A percentile compares a stretch with the other conserved stretches of the same genome.
These are phyloP conservation scores for Euzophera pinguis DNA, from an alignment of 2,888 invertebrate genomes.

Conservation along the genomic window DNA sequence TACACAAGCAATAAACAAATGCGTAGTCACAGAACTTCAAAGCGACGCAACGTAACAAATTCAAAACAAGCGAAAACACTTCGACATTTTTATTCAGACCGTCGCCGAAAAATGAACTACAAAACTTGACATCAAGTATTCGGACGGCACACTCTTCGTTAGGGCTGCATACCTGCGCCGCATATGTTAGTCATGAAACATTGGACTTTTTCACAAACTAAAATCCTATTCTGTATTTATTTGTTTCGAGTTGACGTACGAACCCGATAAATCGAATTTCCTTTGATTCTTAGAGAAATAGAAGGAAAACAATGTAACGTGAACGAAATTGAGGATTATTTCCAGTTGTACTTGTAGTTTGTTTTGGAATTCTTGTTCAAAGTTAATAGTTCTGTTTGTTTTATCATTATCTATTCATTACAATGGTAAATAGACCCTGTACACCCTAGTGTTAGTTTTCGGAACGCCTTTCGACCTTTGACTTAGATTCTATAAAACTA, in stretches of 20 bases:
- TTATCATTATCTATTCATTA: too few relatives aligned
- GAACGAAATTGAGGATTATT: conserved; percentile 19
- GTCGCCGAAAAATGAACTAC: conserved; percentile 36
- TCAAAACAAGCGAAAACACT: conserved; percentile 3
- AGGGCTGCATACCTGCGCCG: conserved; percentile 70
- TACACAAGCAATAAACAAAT: too few relatives aligned
- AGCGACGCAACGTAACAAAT: background rate
- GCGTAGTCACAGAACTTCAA: background rate
- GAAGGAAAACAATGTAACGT: conserved; percentile 44
- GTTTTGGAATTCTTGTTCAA: too few relatives aligned
- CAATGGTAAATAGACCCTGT: too few relatives aligned
- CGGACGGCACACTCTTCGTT: conserved; percentile 66
- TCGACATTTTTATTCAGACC: conserved; percentile 11
- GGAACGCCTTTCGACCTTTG: too few relatives aligned
- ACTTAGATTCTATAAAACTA: too few relatives aligned
- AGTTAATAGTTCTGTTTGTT: too few relatives aligned
- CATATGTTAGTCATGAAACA: conserved; percentile 58
- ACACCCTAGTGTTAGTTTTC: too few relatives aligned
- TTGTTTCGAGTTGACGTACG: conserved; percentile 66
- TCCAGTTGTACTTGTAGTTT: background rate
- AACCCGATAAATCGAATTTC: conserved; percentile 68
- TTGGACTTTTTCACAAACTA: conserved; percentile 58
- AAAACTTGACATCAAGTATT: conserved; percentile 68
- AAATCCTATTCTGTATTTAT: conserved; percentile 65
- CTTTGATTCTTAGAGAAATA: conserved; percentile 57